Percentiles rank a stretch among this genome's conserved stretches.
Conservation (phyloP, 2,888 invertebrate species). For the Creontiades dilutus region DNA sequence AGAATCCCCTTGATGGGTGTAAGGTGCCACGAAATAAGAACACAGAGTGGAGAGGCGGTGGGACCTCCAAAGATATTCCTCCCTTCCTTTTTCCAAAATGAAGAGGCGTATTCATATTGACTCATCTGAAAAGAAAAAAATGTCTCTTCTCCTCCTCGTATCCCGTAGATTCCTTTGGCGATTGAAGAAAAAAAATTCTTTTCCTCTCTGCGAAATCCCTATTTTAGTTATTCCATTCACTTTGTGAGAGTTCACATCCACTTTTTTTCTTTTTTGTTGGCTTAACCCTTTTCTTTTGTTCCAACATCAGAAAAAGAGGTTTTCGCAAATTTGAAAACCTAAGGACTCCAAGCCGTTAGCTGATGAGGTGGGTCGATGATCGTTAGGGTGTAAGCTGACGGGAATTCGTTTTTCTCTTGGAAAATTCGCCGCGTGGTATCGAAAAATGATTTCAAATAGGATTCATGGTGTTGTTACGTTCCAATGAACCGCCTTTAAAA, state of each 20-base stretch:
- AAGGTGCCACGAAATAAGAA: conserved; percentile 1
- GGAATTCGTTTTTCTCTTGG: neutral
- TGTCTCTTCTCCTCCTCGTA: neutral
- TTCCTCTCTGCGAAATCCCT: neutral
- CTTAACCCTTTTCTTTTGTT: neutral
- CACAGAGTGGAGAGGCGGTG: neutral
- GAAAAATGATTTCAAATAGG: too few relatives aligned
- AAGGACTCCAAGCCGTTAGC: neutral
- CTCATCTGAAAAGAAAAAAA: neutral
- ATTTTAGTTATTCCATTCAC: neutral
- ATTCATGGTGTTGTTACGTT: too few relatives aligned
- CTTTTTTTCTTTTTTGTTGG: neutral
- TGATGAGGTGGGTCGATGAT: conserved; percentile 39
- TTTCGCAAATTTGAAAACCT: neutral
- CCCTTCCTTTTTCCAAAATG: neutral
- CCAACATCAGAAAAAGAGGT: neutral
- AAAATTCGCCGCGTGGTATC: neutral
- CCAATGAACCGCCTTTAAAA: neutral
- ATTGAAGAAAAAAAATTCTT: neutral
- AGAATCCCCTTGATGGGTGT: conserved; percentile 14
- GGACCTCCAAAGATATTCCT: neutral
- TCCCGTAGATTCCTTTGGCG: neutral
- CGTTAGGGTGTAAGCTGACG: neutral
- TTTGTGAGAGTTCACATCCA: neutral
- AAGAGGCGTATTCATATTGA: neutral